phyloP scores from a whole-genome alignment of 2,113 vertebrate genomes.

The Tragulus kanchil region DNA sequence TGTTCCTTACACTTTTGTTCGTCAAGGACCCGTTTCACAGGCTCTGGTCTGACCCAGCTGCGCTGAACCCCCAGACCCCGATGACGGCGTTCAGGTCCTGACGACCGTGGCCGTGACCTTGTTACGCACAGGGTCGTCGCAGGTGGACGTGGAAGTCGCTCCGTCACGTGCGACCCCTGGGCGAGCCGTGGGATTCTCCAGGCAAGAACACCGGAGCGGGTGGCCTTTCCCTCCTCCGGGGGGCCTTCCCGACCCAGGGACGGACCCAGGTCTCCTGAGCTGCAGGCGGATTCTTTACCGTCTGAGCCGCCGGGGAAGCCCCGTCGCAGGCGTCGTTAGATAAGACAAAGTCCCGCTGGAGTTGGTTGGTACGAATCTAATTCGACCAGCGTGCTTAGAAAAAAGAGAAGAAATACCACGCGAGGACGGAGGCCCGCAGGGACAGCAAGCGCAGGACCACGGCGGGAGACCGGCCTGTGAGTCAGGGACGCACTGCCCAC shows the following conservation, averaged over 20 bases:
- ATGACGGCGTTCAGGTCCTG: too few species aligned
- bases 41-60: neutral
- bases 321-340: neutral
- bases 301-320: too few species aligned
- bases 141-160: too few species aligned
- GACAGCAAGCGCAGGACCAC: fast-evolving
- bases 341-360: neutral
- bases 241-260: too few species aligned
- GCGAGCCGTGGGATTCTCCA: too few species aligned
- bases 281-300: too few species aligned
- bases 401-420: fast-evolving
- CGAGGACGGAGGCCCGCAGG: fast-evolving
- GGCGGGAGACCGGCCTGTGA: fast-evolving
- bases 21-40: neutral
- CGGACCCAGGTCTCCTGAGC: too few species aligned
- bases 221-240: too few species aligned
- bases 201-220: too few species aligned
- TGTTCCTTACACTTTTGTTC: neutral
- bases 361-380: fast-evolving
- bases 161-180: too few species aligned
- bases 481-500: fast-evolving
- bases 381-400: neutral
- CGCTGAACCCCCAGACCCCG: neutral
- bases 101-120: neutral
- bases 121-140: neutral